Base-by-base conservation (phyloP, 1,140 invertebrate genomes). In the Lucilia cuprina region DNA sequence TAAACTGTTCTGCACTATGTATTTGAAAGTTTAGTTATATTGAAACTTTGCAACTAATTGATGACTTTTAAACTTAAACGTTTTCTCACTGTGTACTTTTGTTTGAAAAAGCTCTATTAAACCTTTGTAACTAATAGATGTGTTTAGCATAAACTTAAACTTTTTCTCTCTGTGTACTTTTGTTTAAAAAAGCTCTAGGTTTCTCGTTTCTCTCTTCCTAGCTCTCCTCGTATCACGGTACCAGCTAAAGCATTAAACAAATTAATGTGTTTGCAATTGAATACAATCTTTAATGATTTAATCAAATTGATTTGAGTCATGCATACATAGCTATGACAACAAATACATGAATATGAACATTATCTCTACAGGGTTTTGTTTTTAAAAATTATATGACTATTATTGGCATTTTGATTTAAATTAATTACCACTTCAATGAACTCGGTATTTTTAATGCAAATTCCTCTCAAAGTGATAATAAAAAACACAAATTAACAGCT, bases 351-450 rank as follows among this genome's bases (percentile, higher is more conserved):
- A 21, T 13, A 19, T 70, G 19, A 21, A 70, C 65, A 8, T 70
- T 70, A 70, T 70, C 65, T 21, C 65, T 25, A 14, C 5, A 60
- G 55, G 7, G 55, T 5, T 10, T 10, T 70, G 19, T 5, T 21
- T 21, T 25, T 30, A 2, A 30, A 30, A 30, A 30, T 30, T 30
- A 30, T 30, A 30, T 30, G 25, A 19, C 21, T 8, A 25, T 70
- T 70, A 70, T 70, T 70, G 65, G 65, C 65, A 70, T n/a, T 70
- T 70, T 70, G 19, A 25, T 70, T 70, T 25, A 19, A 70, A 70
- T 70, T 70, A 70, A 70, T 70, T 70, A 70, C 65, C 65, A 70
- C 65, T 70, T 70, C n/a, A 70, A 21, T 70, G 65, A 21, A 70
- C 65, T 70, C 19, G n/a, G 5, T 21, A 9, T 70, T 60, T 17